Base-by-base conservation (phyloP, 2,797 vertebrate species). In the Remorina albescens region DNA sequence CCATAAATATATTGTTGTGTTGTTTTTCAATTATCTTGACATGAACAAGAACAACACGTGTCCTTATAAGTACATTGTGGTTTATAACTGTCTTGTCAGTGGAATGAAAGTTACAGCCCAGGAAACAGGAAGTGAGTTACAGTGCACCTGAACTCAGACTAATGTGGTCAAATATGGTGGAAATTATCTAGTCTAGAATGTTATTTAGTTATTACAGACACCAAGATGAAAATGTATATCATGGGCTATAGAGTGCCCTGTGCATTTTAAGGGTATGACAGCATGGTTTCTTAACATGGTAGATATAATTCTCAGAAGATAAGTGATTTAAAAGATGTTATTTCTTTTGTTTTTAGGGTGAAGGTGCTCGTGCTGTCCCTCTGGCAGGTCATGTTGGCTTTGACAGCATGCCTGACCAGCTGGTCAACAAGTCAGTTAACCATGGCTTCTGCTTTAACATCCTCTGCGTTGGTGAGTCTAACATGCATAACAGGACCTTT, bases 391-490 rank as follows among this genome's bases (percentile, higher is more conserved):
- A 99, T 60, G 98, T 99, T 56, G 98, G 98, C 88, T 99, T 99
- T 91, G 98, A 99, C 93, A 99, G 98, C 93, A 96, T 99, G 97
- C 98, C 98, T 51, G 98, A 99, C 95, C 98, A 99, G 94, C 95
- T 99, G 96, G 98, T 99, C 93, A 99, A 98, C 95, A 99, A 99
- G 93, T 99, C 98, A 34, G 96, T 99, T 86, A 96, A 95, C 93
- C 97, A 98, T 64, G 98, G 98, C 59, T 99, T 99, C 94, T 98
- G 96, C 94, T 99, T 99, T 88, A 99, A 99, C 95, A 99, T 99
- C 94, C 95, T 99, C 86, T 99, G 98, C 78, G 96, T 99, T 93
- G 98, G 98, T 99, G 93, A 97, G 98, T 98, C 91, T 91, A 23
- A 82, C 66, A 65, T 78, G 71, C 23, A 13, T 67, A 19, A 76